Conservation (phyloP, 2,113 vertebrate genomes). For the Tupaia chinensis region DNA sequence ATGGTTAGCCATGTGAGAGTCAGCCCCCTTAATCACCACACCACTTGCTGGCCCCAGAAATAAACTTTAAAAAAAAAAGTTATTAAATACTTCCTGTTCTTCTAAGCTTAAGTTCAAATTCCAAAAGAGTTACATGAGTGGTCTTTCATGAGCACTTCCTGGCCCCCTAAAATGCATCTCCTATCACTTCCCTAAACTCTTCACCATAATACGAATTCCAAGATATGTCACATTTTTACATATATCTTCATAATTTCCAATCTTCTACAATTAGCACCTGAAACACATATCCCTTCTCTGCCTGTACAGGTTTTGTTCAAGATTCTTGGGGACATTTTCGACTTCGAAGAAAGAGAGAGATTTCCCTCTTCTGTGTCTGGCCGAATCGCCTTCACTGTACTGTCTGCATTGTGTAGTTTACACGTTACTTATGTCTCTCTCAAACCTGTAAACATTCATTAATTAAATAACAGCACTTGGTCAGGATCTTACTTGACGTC, state of each 20-base stretch:
- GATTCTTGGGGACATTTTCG: background rate
- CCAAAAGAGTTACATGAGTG: background rate
- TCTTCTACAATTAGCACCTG: background rate
- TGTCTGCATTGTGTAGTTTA: background rate
- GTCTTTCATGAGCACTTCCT: background rate
- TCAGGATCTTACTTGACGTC: background rate
- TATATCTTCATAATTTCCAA: background rate
- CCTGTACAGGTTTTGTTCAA: background rate
- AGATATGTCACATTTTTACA: background rate
- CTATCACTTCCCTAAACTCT: background rate
- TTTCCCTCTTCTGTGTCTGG: background rate
- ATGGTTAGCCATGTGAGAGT: too few relatives aligned
- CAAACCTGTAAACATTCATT: background rate
- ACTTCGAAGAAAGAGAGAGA: background rate
- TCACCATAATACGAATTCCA: background rate
- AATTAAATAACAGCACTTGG: background rate
- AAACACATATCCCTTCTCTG: background rate
- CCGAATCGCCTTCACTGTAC: background rate
- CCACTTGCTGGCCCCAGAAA: too few relatives aligned
- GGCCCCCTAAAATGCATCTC: too few relatives aligned
- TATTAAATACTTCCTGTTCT: background rate
- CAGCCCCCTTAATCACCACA: too few relatives aligned
- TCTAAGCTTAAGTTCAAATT: constrained; percentile 12
- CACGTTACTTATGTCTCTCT: background rate
- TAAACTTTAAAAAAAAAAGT: background rate